Conservation (phyloP, 2,113 vertebrate genomes). For the Oryzias javanicus region DNA sequence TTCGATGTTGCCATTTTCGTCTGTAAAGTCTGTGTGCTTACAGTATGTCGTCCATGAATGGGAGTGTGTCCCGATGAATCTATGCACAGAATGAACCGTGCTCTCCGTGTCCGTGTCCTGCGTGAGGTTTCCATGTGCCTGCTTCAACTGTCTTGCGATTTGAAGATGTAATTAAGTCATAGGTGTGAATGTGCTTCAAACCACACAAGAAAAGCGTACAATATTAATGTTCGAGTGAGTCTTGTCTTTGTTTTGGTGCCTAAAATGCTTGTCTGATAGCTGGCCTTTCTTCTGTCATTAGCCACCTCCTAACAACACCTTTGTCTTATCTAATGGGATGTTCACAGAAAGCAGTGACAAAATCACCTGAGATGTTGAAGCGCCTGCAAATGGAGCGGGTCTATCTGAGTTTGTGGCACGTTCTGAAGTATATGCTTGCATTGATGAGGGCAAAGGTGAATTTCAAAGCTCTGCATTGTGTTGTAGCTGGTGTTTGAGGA, state of each 20-base stretch:
- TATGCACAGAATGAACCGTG: constrained; percentile 37
- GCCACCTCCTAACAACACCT: constrained; percentile 42
- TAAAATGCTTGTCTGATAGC: constrained; percentile 44
- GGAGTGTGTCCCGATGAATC: constrained; percentile 25
- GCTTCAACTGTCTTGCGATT: constrained; percentile 49
- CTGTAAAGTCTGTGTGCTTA: constrained; percentile 20
- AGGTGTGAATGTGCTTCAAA: constrained; percentile 57
- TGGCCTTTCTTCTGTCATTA: constrained; percentile 35
- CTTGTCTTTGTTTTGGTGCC: constrained; percentile 64
- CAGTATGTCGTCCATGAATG: constrained; percentile 6
- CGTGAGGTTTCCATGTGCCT: constrained; percentile 59
- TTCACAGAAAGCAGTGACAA: constrained; percentile 20
- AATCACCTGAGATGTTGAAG: constrained; percentile 7
- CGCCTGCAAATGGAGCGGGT: constrained; percentile 4
- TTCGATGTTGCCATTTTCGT: constrained; percentile 40
- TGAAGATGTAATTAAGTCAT: constrained; percentile 40
- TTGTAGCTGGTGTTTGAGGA: constrained; percentile 9
- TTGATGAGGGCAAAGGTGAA: constrained; percentile 18
- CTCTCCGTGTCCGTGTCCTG: constrained; percentile 36
- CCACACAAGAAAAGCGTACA: constrained; percentile 22
- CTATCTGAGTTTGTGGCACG: constrained; percentile 23
- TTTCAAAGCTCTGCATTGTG: constrained; percentile 22
- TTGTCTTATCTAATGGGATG: constrained; percentile 33
- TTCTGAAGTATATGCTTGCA: constrained; percentile 5
- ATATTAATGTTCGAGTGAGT: constrained; percentile 47